Evolutionary conservation across 2,113 vertebrate genomes (phyloP), one percentile per base, ranked within the genome.

Genomic region (Abramis brama): DNA sequence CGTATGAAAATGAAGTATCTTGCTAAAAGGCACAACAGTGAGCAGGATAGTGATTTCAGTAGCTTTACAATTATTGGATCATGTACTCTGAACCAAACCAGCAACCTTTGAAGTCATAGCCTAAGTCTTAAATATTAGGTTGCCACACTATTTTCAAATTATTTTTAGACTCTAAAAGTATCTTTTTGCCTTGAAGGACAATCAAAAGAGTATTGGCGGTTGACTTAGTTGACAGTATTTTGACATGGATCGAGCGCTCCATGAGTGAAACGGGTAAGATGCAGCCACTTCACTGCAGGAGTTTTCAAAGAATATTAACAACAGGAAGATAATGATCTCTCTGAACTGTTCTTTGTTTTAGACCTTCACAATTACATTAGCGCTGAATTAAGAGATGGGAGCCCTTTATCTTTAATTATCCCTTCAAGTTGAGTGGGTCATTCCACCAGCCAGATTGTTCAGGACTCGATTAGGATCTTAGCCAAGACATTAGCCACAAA

Each of bases 401-500:
- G 64, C 75, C 68, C 88, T 85, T 85, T 87, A 85, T 82, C 83
- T 89, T 68, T 85, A 89, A 87, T 89, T 89, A 87, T 59, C 23
- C 86, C 57, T 79, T 73, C n/a, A 57, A 82, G 79, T 82, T 85
- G 77, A 89, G 73, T 82, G 83, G 73, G 79, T 87, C 76, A 73
- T 83, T 89, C 82, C 81, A 89, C 70, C 47, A 30, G 68, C 79
- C 88, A 85, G 83, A 84, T 87, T 83, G 83, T 87, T 85, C 66
- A 85, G 79, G 87, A 47, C 80, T 39, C 83, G 50, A 83, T 89
- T 89, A 83, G 86, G 83, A 85, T 30, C 79, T 68, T 17, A 45
- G 84, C 86, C 88, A 89, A 83, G 84, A 83, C 79, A 89, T 89
- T 87, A 89, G 79, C 78, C 27, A 60, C 73, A 52, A 86, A 89